Conservation (phyloP, 2,888 invertebrate genomes). For the Troglohyphantes excavatus region DNA sequence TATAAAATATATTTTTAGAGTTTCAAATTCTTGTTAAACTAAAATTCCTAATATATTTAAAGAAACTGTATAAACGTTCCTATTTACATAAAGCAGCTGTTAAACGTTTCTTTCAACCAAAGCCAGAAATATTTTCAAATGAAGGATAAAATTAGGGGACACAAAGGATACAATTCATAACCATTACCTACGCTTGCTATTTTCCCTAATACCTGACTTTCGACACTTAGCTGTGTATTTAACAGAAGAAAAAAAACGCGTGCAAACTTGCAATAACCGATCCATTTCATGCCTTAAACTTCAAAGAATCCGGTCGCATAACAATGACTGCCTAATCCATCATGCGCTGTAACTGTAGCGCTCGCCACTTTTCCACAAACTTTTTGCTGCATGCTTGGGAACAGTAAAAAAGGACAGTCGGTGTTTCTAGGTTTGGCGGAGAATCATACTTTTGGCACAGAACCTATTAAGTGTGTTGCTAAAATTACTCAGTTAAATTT, state of each 20-base stretch:
- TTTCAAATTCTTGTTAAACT: too few species aligned
- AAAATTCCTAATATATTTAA: too few species aligned
- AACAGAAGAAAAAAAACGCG: not conserved
- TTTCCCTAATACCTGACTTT: conserved; percentile 6
- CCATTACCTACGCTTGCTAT: not conserved
- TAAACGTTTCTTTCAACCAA: too few species aligned
- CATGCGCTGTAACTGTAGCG: conserved; percentile 9
- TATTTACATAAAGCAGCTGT: too few species aligned
- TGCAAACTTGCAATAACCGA: not conserved
- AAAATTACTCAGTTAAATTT: too few species aligned
- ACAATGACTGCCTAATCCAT: conserved; percentile 32
- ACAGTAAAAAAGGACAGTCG: not conserved
- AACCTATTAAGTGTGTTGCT: too few species aligned
- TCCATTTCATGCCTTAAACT: not conserved
- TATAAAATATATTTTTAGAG: too few species aligned
- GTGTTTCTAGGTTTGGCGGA: too few species aligned
- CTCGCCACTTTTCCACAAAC: conserved; percentile 1
- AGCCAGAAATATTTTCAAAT: not conserved
- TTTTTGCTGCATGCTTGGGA: not conserved
- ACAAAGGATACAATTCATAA: not conserved
- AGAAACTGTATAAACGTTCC: too few species aligned
- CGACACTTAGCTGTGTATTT: not conserved
- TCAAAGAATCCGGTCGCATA: conserved; percentile 40
- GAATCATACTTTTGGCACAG: too few species aligned
- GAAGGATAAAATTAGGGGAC: not conserved